Base-by-base conservation (phyloP, 2,113 vertebrate genomes). In the Callipepla californica region DNA sequence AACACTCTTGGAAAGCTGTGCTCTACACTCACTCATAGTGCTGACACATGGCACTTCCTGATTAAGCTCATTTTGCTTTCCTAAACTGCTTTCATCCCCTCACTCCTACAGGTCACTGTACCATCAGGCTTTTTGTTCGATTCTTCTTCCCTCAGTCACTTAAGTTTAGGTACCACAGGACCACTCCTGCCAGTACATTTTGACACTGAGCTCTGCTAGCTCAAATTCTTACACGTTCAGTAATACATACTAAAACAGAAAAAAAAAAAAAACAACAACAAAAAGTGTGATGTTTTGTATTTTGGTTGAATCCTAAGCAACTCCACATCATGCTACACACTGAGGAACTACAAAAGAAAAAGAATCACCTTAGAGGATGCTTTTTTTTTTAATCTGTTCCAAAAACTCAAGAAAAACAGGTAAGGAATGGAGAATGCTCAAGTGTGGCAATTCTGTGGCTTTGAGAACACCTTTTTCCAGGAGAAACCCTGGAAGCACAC, bases 401-500 rank as follows among this genome's bases (percentile, higher is more conserved):
- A 50, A 76, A 75, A 78, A 42, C 13, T 47, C 8, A 66, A 84
- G 57, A 77, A 58, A 23, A 91, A 20, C 15, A 82, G 57, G 28
- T 25, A 85, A 93, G 63, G 79, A 53, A 38, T 61, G n/a, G 55
- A 42, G 73, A 95, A 67, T 14, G 22, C 36, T 57, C 57, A 82
- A 90, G 26, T 6, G 2, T 44, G 42, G 51, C 47, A 73, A 9
- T 50, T 90, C 47, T 48, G 72, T 38, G 40, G 22, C 40, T 74
- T 76, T 48, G 68, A 92, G 89, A 86, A 91, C 74, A 57, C 9
- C 61, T 75, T 89, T 86, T 94, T 85, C 92, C 87, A 84, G 32
- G 68, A 91, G 77, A 94, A 94, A 69, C 13, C 17, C 50, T 47
- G 44, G 34, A 89, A 81, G 47, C 38, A 58, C 45, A 28, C 10